Conservation (phyloP, 2,888 invertebrate genomes). For the Rapana venosa region DNA sequence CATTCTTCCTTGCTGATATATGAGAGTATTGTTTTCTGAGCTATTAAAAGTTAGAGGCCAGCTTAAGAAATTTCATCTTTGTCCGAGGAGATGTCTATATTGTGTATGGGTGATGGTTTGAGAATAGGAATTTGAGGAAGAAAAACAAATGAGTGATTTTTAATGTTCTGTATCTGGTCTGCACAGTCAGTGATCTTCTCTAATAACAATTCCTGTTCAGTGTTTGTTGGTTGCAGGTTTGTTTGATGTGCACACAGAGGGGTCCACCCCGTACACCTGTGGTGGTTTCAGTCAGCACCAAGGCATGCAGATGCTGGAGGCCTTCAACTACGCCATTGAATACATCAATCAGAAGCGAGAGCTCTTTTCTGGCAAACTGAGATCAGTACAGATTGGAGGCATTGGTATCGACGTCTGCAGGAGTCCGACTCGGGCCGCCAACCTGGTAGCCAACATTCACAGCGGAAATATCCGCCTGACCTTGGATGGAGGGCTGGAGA, state of each 20-base stretch:
- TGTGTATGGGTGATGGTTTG: slow-evolving; percentile 67
- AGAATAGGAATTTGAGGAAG: no score
- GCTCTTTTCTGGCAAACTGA: slow-evolving; percentile 62
- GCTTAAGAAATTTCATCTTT: slow-evolving; percentile 63
- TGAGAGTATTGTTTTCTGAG: slow-evolving; percentile 63
- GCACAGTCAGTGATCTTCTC: no score
- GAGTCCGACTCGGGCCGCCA: slow-evolving; percentile 71
- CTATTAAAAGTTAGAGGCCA: slow-evolving; percentile 56
- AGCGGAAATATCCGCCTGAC: slow-evolving; percentile 62
- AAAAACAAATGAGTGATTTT: no score
- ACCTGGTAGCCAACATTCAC: slow-evolving; percentile 74
- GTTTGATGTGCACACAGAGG: slow-evolving; percentile 73
- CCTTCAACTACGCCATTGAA: slow-evolving; percentile 74
- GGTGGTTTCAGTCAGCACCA: slow-evolving; percentile 70
- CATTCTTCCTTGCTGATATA: no score
- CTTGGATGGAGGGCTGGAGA: slow-evolving; percentile 47
- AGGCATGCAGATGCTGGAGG: slow-evolving; percentile 73
- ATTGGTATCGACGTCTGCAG: slow-evolving; percentile 72
- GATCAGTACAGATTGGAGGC: slow-evolving; percentile 67
- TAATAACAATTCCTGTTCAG: no score
- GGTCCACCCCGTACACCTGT: slow-evolving; percentile 72
- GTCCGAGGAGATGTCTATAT: slow-evolving; percentile 66
- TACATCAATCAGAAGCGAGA: slow-evolving; percentile 64
- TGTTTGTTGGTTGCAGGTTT: slow-evolving; percentile 60
- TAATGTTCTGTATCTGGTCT: no score